These are phyloP conservation scores for Callospermophilus lateralis DNA, from an alignment of 2,113 vertebrate species.

Conservation along the genomic window DNA sequence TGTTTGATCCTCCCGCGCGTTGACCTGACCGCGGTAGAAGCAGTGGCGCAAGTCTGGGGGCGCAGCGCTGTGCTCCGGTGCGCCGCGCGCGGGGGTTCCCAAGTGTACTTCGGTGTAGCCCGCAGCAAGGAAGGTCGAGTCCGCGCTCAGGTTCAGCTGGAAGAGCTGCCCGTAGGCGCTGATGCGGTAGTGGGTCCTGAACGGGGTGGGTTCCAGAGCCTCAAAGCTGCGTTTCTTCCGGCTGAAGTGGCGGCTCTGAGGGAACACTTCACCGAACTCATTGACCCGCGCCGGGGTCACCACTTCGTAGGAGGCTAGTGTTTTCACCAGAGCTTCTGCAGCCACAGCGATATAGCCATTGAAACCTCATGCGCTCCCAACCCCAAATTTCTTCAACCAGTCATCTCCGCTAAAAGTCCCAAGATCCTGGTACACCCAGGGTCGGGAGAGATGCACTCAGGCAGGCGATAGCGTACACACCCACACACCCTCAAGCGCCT, in stretches of 20 bases:
- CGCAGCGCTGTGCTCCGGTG: constrained; percentile 50
- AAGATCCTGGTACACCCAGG: background rate
- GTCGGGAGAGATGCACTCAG: background rate
- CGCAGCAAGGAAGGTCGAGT: constrained; percentile 93
- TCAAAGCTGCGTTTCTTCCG: constrained; percentile 92
- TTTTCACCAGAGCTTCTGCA: constrained; percentile 93
- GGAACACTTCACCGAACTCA: constrained; percentile 95
- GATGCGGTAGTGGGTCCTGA: constrained; percentile 92
- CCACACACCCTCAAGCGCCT: background rate
- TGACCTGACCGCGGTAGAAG: constrained; percentile 97
- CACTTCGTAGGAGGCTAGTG: constrained; percentile 95
- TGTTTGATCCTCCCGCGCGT: constrained; percentile 87
- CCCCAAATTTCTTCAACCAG: background rate
- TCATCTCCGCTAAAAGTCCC: background rate
- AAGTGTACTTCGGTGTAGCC: constrained; percentile 92
- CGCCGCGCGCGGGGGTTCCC: constrained; percentile 87
- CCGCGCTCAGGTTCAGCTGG: constrained; percentile 95
- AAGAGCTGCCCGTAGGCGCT: constrained; percentile 95
- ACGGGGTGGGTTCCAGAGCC: constrained; percentile 74
- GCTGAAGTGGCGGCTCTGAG: constrained; percentile 84
- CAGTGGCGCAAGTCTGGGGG: constrained; percentile 93
- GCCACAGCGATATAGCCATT: constrained; percentile 44
- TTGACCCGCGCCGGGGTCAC: constrained; percentile 94
- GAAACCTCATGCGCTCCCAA: background rate
- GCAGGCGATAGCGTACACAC: background rate